phyloP scores from a whole-genome alignment of 2,888 invertebrate genomes.

The Hypomecis punctinalis region DNA sequence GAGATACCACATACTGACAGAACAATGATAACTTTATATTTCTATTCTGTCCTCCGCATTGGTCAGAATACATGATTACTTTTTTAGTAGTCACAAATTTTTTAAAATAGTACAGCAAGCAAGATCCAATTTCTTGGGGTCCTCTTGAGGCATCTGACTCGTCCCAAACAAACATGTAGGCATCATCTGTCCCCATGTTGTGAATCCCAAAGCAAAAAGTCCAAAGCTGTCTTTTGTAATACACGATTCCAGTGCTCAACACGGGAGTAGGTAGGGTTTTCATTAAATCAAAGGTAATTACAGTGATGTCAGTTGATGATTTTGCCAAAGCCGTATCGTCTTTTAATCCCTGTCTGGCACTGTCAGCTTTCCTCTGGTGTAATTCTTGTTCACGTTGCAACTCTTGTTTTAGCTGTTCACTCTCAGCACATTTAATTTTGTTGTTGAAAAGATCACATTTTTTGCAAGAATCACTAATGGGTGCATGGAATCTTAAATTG shows the following conservation, averaged over 20 bases:
- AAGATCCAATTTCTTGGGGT: constrained; percentile 47
- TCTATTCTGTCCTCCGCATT: too few relatives aligned
- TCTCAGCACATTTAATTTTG: constrained; percentile 16
- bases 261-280: constrained; percentile 50
- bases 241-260: constrained; percentile 43
- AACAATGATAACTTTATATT: too few relatives aligned
- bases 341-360: background rate
- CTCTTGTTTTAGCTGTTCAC: constrained; percentile 8
- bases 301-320: constrained; percentile 16
- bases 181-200: constrained; percentile 36
- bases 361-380: constrained; percentile 20
- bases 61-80: too few relatives aligned
- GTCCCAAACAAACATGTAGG: constrained; percentile 34
- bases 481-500: constrained; percentile 27
- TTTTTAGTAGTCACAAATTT: constrained; percentile 28
- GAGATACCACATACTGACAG: too few relatives aligned
- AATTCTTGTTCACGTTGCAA: constrained; percentile 18
- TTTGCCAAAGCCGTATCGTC: constrained; percentile 19
- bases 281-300: constrained; percentile 46
- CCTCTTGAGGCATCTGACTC: constrained; percentile 45
- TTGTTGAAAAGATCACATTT: constrained; percentile 18
- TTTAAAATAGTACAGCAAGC: constrained; percentile 34
- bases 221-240: constrained; percentile 50
- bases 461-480: constrained; percentile 26
- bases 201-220: constrained; percentile 48